phyloP scores from a whole-genome alignment of 2,797 vertebrate genomes.

The Hoplostethus mediterraneus region DNA sequence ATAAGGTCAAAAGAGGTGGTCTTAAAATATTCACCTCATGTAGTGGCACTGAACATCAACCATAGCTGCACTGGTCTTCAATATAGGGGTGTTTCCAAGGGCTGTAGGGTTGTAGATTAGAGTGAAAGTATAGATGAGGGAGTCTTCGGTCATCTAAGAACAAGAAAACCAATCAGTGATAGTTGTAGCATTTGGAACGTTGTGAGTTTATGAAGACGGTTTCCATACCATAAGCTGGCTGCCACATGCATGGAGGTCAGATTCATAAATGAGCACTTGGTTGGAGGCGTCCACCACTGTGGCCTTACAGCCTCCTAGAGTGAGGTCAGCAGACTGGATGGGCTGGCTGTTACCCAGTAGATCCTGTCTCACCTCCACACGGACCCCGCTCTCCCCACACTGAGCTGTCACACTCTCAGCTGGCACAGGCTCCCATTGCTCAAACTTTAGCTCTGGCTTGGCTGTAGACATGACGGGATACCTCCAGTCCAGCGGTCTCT shows the following conservation, averaged over 20 bases:
- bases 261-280: neutral
- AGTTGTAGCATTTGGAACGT: too few relatives aligned
- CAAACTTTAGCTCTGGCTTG: neutral
- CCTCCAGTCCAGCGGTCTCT: neutral
- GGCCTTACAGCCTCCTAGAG: constrained; percentile 3
- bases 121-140: constrained; percentile 5
- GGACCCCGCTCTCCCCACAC: neutral
- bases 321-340: neutral
- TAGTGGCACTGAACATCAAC: neutral
- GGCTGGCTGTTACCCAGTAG: neutral
- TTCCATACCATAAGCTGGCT: neutral
- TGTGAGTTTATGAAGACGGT: neutral
- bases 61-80: constrained; percentile 1
- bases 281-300: neutral
- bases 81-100: neutral
- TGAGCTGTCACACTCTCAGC: constrained; percentile 2
- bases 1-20: too few relatives aligned
- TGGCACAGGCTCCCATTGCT: neutral
- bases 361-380: neutral
- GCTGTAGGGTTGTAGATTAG: neutral
- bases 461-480: neutral
- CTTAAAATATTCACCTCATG: neutral
- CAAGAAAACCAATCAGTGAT: neutral
- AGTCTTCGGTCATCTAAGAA: constrained; percentile 6
- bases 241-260: constrained; percentile 2